Base-by-base conservation (phyloP, 2,797 vertebrate species). In the Gymnocypris eckloni region DNA sequence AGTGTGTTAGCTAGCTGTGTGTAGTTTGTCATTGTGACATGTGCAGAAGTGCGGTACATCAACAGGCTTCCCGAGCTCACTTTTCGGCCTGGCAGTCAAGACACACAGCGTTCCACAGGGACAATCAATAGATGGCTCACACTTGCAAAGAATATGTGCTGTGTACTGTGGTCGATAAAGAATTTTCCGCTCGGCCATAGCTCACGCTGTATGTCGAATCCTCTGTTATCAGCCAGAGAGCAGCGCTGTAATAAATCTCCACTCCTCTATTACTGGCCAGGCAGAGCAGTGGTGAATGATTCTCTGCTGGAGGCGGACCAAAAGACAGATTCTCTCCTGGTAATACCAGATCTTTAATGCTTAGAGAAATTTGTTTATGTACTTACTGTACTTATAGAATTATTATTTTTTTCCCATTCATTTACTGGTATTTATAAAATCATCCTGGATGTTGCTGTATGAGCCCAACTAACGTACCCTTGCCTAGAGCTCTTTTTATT, bases 21-120 rank as follows among this genome's bases (percentile, higher is more conserved):
- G 81, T 78, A 81, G 85, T 88, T 88, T 85, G 73, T 85, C 88
- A 89, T 61, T 33, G 16, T 86, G 87, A 89, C 86, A 87, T 56
- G 52, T 84, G 69, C 83, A 87, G 71, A 64, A 70, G 81, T 82
- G 56, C 59, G 72, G 56, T 81, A 79, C 52, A 84, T 83, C 86
- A 83, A 56, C 59, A 61, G 71, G 45, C 72, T 86, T 54, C 84
- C 79, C 20, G 75, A 85, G 82, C 52, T 82, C 56, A 84, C 16
- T 54, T 67, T 81, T 52, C 13, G 61, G 84, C 37, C 25, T 84
- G 50, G 48, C 61, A 85, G 76, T 59, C 69, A 76, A 89, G 69
- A 86, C 87, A 71, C 13, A 50, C 52, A 1, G 64, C 33, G 7
- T 77, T 76, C 85, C 75, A 56, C 37, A 37, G 67, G 77, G 59